Base-by-base conservation (phyloP, 1,140 invertebrate genomes). In the Hirudo medicinalis region DNA sequence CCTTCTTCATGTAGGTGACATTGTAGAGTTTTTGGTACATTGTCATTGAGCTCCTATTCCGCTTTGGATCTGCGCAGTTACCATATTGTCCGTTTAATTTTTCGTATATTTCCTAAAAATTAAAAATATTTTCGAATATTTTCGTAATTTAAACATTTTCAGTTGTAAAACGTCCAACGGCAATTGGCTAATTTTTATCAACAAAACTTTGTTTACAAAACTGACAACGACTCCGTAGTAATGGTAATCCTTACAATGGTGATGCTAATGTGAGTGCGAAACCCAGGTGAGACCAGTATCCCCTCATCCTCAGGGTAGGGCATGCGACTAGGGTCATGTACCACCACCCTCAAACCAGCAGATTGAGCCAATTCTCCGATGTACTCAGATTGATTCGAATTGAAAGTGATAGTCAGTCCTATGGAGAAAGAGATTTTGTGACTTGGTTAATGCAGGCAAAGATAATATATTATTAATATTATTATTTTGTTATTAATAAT, bases 241-340 rank as follows among this genome's bases (percentile, higher is more conserved):
- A 36, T 6, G 32, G 32, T 36, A 3, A 36, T 36, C 32, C 32
- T 36, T 73, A 70, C 69, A 9, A 8, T 70, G 40, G 36, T 70
- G 19, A 70, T 27, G 20, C 40, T 43, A 53, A 70, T 43, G 54
- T 27, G 40, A 22, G 69, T 70, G 0, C 8, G 25, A 27, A 22
- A 27, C 4, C 68, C 68, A 15, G 72, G 53, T 8, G 43, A 27
- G 15, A 60, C 54, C 27, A 67, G 27, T n/a, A 73, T 43, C 25
- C 72, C 72, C 32, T 73, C 72, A 36, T 73, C 72, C 54, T 73
- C 70, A 17, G 72, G 72, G 63, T 71, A 73, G 20, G 72, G 72
- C 72, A 73, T 73, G 11, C 55, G n/a, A 22, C 49, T 32, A 25
- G 54, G 69, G 49, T 71, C 69, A 20, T 73, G 72, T 17, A 73